Conservation (phyloP, 2,113 vertebrate genomes). For the Seriola quinqueradiata region DNA sequence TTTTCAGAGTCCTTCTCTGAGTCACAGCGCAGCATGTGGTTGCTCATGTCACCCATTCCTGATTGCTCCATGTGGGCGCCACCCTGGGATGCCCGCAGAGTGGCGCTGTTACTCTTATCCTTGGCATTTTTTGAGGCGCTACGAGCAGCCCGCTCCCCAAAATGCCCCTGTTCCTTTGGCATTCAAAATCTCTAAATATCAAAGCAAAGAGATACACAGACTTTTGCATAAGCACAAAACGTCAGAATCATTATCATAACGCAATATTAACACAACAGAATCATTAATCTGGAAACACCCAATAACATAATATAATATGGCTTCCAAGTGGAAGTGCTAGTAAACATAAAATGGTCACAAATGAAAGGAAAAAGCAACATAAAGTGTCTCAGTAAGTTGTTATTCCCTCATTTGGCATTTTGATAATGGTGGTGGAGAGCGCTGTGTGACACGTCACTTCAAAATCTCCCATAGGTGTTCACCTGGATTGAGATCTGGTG, state of each 20-base stretch:
- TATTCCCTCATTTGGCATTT: too few species aligned
- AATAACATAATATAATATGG: too few species aligned
- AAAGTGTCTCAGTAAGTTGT: too few species aligned
- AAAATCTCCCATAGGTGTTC: too few species aligned
- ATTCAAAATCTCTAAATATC: conserved; percentile 58
- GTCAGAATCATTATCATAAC: not conserved
- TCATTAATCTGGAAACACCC: too few species aligned
- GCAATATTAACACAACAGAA: not conserved
- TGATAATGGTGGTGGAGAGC: too few species aligned
- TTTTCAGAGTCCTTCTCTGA: conserved; percentile 80
- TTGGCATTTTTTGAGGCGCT: conserved; percentile 75
- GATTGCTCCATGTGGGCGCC: conserved; percentile 35
- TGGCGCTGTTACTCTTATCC: conserved; percentile 77
- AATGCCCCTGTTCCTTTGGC: conserved; percentile 68
- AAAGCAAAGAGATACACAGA: not conserved
- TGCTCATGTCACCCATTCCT: conserved; percentile 34
- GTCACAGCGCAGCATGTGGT: conserved; percentile 51
- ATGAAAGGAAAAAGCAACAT: too few species aligned
- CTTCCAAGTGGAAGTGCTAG: too few species aligned
- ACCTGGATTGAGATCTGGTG: too few species aligned
- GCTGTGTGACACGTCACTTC: too few species aligned
- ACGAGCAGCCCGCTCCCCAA: conserved; percentile 44
- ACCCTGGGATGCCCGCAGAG: conserved; percentile 65
- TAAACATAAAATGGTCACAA: too few species aligned
- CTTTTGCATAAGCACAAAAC: not conserved